A percentile compares a stretch with the other conserved stretches of the same genome.
Conservation (phyloP, 2,113 vertebrate genomes). For the Protobothrops mucrosquamatus region DNA sequence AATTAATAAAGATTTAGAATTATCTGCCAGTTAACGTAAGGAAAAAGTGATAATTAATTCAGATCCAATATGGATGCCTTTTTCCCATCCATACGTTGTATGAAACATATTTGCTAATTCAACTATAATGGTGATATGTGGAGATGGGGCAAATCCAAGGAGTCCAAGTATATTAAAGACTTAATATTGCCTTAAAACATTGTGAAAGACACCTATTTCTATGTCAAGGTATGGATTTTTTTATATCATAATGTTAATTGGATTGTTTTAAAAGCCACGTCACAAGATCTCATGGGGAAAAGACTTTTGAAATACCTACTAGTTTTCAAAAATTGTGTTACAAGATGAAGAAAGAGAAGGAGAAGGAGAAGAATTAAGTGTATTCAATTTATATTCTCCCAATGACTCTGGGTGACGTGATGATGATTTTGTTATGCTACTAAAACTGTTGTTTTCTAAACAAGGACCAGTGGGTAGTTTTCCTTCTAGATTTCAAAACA, state of each 20-base stretch:
- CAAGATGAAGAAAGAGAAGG: background rate
- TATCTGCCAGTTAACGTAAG: background rate
- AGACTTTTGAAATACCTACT: background rate
- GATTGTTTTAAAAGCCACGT: background rate
- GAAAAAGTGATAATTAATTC: constrained; percentile 2
- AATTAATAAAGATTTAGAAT: constrained; percentile 4
- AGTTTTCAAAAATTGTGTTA: background rate
- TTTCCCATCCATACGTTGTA: constrained; percentile 1
- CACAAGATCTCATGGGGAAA: background rate
- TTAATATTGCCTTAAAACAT: background rate
- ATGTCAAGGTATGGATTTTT: background rate
- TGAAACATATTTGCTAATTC: background rate
- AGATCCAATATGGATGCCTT: background rate
- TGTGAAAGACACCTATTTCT: background rate
- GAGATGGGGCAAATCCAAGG: background rate
- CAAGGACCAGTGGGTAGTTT: background rate
- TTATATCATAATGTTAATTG: background rate
- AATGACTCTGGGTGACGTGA: background rate
- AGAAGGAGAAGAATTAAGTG: background rate
- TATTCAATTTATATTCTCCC: background rate
- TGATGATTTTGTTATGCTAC: background rate
- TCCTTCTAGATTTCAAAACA: background rate
- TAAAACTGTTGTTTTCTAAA: background rate
- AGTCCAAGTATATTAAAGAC: background rate
- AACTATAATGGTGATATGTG: background rate